Evolutionary conservation across 2,888 invertebrate genomes (phyloP).

Genomic region (Mythimna ferrago): DNA sequence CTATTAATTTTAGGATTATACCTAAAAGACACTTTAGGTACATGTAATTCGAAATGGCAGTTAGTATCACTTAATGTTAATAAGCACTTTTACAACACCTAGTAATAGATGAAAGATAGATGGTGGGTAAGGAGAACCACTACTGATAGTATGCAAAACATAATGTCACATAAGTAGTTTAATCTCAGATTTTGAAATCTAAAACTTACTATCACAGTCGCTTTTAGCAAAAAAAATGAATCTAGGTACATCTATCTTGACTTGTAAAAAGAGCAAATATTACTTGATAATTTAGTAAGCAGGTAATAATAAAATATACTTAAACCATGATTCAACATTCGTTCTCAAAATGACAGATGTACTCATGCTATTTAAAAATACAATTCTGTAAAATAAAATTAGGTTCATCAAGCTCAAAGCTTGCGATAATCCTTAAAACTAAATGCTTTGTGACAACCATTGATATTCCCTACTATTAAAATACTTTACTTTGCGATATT

Average conservation of each 20-base stretch:
- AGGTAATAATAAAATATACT: constrained; percentile 48
- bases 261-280: constrained; percentile 44
- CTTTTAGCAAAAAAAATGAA: constrained; percentile 79
- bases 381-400: constrained; percentile 51
- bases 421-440: constrained; percentile 76
- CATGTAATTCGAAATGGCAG: constrained; percentile 81
- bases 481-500: constrained; percentile 64
- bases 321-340: constrained; percentile 50
- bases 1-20: constrained; percentile 46
- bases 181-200: constrained; percentile 71
- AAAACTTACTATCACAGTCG: constrained; percentile 87
- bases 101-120: constrained; percentile 5
- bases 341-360: constrained; percentile 34
- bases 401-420: constrained; percentile 69
- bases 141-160: constrained; percentile 47
- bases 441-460: constrained; percentile 80
- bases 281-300: constrained; percentile 49
- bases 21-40: constrained; percentile 64
- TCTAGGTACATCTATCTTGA: constrained; percentile 10
- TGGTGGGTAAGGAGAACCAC: constrained; percentile 35
- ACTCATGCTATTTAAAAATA: constrained; percentile 45
- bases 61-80: constrained; percentile 81
- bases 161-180: constrained; percentile 47
- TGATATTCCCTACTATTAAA: constrained; percentile 60
- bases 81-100: constrained; percentile 72